Base-by-base conservation (phyloP, 2,113 vertebrate genomes). In the Brachyhypopomus occidentalis region DNA sequence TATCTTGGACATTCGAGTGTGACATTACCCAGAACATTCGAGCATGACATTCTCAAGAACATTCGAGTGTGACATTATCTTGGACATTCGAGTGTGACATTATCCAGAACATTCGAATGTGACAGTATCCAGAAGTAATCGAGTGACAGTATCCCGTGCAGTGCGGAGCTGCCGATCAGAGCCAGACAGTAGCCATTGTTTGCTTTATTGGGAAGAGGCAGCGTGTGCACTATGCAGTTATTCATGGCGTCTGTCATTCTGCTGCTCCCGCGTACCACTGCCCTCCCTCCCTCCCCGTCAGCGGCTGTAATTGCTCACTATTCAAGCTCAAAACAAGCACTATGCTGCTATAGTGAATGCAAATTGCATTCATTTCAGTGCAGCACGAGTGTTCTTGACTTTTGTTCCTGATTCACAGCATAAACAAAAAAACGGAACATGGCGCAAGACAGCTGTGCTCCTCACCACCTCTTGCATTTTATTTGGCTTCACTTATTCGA, bases 321-420 rank as follows among this genome's bases (percentile, higher is more conserved):
- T 85, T 83, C 66, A 79, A 71, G 55, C 84, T 64, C 80, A 74
- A 82, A 84, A 78, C 72, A 48, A 64, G 71, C 5, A n/a, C 73
- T 78, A 69, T 72, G 45, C 25, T 36, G 25, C 77, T 76, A 83
- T 79, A 80, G 83, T 80, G 80, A 79, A 87, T 84, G 79, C 75
- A 86, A 88, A 88, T 85, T 84, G 75, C 79, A 77, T 82, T 88
- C 72, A 74, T 86, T 85, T 81, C 72, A 66, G 84, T 81, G 77
- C 81, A 56, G 56, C 62, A 52, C 79, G 82, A 83, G 83, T 77
- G 85, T 74, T 78, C 74, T 77, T 79, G 74, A 79, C 79, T 83
- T 84, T 73, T 85, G 84, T 82, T 81, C 52, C 76, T 75, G 85
- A 84, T 72, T 83, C 62, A 64, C 17, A 23, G 73, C 58, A 66